These are phyloP conservation scores for Callimico goeldii DNA, from an alignment of 2,797 vertebrate species.

Conservation along the genomic window DNA sequence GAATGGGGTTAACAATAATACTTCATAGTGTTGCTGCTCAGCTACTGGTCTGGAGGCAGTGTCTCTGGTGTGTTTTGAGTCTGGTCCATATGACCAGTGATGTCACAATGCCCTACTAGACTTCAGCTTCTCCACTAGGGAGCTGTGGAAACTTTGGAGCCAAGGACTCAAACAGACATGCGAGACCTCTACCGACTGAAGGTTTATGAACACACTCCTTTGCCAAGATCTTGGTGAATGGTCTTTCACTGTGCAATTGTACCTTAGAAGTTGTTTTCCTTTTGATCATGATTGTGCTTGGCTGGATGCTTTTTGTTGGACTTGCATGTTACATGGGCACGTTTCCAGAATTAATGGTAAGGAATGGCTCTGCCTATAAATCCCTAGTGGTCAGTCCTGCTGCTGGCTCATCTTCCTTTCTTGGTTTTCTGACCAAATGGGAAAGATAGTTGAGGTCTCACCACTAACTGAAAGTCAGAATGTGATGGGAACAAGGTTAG, in stretches of 20 bases:
- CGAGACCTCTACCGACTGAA: constrained; percentile 32
- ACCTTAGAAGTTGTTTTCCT: constrained; percentile 49
- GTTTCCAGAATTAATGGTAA: constrained; percentile 70
- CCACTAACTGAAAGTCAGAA: not conserved
- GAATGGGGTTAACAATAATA: not conserved
- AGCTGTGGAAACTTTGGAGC: constrained; percentile 24
- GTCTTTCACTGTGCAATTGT: constrained; percentile 18
- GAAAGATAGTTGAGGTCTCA: not conserved
- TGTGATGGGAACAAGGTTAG: not conserved
- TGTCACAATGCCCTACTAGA: constrained; percentile 67
- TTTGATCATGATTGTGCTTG: constrained; percentile 71
- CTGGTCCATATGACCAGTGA: constrained; percentile 11
- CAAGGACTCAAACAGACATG: constrained; percentile 57
- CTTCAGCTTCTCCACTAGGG: constrained; percentile 16
- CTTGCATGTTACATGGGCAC: constrained; percentile 72
- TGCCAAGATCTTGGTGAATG: constrained; percentile 44
- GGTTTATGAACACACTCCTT: constrained; percentile 47
- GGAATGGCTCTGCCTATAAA: not conserved
- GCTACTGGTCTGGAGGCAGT: not conserved
- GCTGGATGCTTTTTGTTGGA: constrained; percentile 77
- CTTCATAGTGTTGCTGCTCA: not conserved
- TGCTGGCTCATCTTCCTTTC: not conserved
- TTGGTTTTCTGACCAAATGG: not conserved
- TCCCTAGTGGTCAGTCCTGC: not conserved
- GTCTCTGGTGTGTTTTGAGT: not conserved